Evolutionary conservation across 2,888 invertebrate genomes (phyloP), one percentile per base, ranked within the genome.

Genomic region (Pyralis farinalis): DNA sequence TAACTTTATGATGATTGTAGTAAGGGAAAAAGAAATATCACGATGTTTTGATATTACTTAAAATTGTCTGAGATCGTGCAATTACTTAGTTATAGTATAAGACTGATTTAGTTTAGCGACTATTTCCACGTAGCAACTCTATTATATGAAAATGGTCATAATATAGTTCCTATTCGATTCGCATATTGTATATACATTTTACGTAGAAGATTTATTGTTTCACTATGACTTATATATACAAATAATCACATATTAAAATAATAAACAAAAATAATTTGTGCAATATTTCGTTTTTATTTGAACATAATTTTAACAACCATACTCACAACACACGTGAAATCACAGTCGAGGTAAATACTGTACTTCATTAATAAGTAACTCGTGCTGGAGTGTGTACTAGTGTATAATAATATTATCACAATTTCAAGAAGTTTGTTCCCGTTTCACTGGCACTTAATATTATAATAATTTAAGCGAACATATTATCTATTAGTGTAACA

Each of bases 321-420:
- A 55, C 7, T 75, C 73, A 74, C 72, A 75, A 75, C 71, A 66
- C 63, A 55, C 61, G 12, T 63, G 54, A 51, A 54, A 87, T 87
- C 87, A 87, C 87, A 87, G 87, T 83, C 77, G 81, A 84, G 83
- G 83, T 84, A 85, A 85, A 84, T 83, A 80, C 73, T 74, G 72
- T 61, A 72, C 54, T 63, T 69, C 66, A 40, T 43, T 60, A 53
- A 53, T 58, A 61, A 55, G 55, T 50, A 12, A 47, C 11, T 36
- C 31, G 44, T 40, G 44, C 16, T 2, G 16, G 4, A 16, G 16
- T 16, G 16, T 3, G 4, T 16, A 16, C 16, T 16, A 16, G 16
- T 4, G 16, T 42, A 47, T 43, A 44, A 43, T 38, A 40, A 39
- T 40, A 28, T 40, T 50, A 51, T 51, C 51, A 51, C 51, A 48